A percentile compares a stretch with the other conserved stretches of the same genome.
phyloP scores from a whole-genome alignment of 2,888 invertebrate species.

The Athalia circularis region DNA sequence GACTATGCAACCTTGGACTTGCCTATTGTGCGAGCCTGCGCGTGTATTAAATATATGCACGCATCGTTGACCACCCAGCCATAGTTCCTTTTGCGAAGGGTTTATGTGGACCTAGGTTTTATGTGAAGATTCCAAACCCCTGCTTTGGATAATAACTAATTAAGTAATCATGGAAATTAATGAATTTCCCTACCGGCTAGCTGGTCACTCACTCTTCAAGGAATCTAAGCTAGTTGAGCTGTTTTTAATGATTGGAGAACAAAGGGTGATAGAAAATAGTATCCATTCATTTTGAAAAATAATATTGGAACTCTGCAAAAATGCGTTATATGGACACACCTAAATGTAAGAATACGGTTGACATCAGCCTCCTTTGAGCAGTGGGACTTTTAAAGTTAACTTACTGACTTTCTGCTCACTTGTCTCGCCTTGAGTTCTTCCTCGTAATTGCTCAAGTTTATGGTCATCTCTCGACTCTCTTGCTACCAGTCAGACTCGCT shows the following conservation, averaged over 20 bases:
- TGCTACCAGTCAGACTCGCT: background rate
- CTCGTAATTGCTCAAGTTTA: conserved; percentile 38
- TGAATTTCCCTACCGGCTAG: conserved; percentile 1
- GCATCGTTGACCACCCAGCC: conserved; percentile 66
- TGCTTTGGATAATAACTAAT: conserved; percentile 63
- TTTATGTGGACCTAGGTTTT: conserved; percentile 16
- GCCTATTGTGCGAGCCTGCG: conserved; percentile 47
- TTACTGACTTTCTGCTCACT: background rate
- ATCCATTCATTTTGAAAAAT: background rate
- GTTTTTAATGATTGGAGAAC: too few relatives aligned
- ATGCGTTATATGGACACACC: background rate
- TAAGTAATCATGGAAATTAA: conserved; percentile 64
- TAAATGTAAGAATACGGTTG: conserved; percentile 16
- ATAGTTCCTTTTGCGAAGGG: conserved; percentile 64
- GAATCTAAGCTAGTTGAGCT: background rate
- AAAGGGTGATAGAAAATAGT: too few relatives aligned
- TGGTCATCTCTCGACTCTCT: background rate
- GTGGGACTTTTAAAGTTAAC: background rate
- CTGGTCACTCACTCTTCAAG: background rate
- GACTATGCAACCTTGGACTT: conserved; percentile 63
- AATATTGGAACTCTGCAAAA: background rate
- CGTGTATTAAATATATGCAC: conserved; percentile 48
- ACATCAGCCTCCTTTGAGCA: conserved; percentile 12
- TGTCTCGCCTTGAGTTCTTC: conserved; percentile 10
- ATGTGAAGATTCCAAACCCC: background rate